Evolutionary conservation across 1,140 invertebrate genomes (phyloP), one percentile per base, ranked within the genome.

Genomic region (Hypsibius dujardini): DNA sequence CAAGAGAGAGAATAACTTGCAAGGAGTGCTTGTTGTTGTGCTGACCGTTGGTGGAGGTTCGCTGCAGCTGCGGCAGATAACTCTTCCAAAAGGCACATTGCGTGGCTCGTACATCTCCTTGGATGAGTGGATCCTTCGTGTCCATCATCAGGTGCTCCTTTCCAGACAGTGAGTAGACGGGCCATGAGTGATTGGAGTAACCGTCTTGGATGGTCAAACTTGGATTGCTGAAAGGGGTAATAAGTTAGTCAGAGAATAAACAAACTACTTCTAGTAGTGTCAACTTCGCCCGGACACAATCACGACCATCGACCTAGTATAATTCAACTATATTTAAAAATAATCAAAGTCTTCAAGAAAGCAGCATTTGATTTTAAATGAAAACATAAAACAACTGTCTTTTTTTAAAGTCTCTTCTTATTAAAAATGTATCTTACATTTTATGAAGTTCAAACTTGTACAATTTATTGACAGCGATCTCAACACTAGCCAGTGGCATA

Each of bases 61-160:
- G 28, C 28, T 28, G 28, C 47, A 95, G 82, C 78, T 91, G 87
- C 71, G 93, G 92, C 78, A 95, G 83, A 79, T 94, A 93, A 77
- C 90, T 87, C 78, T 92, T 90, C 92, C 93, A 96, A 81, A 96
- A 96, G 70, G 90, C 90, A 82, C 93, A 96, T 79, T 95, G 86
- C 79, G 90, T 90, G 72, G 90, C 84, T 72, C 91, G 83, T 2
- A 89, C 87, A 40, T 91, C 93, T 71, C 86, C 84, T 3, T 91
- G 90, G 42, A 89, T 86, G n/a, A 85, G 83, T 46, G 86, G 87
- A 7, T 84, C 85, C 78, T 92, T 90, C 1, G 87, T 84, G 73
- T 87, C 86, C 70, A 95, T 80, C 1, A 88, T 88, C 70, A 95
- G 82, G 80, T 88, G 95, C 78, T 94, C 89, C 75, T 89, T 84